Percentiles rank a stretch among this genome's conserved stretches.
Evolutionary conservation across 2,113 vertebrate species (phyloP).

Genomic region (Lasiurus cinereus): DNA sequence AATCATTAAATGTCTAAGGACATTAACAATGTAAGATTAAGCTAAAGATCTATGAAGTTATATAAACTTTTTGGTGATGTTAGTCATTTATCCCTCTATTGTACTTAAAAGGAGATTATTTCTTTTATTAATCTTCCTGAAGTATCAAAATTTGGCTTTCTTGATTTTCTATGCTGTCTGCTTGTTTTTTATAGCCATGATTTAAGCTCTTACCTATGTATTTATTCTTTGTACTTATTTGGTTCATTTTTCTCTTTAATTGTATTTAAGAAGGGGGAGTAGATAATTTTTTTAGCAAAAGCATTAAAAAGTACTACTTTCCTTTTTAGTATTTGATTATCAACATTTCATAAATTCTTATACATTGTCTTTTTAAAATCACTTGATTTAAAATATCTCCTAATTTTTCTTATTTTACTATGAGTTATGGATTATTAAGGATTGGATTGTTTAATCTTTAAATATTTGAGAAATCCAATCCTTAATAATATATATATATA

Average conservation of each 20-base stretch:
- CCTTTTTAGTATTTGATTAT: neutral
- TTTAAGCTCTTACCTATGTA: neutral
- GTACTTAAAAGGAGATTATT: neutral
- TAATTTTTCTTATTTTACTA: neutral
- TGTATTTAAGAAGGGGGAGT: neutral
- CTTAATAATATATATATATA: neutral
- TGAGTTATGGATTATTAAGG: neutral
- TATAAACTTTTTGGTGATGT: neutral
- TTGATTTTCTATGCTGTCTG: neutral
- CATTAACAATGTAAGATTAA: neutral
- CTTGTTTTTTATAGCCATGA: neutral
- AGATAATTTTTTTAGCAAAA: neutral
- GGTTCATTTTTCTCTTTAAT: neutral
- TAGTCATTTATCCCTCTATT: neutral
- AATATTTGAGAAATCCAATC: neutral
- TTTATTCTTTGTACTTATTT: neutral
- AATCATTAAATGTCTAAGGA: neutral
- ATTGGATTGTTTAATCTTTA: neutral
- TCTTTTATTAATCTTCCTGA: neutral
- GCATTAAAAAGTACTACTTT: neutral
- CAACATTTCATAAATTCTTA: neutral
- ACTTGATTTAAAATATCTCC: neutral
- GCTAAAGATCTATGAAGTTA: neutral
- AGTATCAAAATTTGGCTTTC: neutral
- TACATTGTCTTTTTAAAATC: neutral